Conservation (phyloP, 1,140 invertebrate species). For the Lepidurus apus region DNA sequence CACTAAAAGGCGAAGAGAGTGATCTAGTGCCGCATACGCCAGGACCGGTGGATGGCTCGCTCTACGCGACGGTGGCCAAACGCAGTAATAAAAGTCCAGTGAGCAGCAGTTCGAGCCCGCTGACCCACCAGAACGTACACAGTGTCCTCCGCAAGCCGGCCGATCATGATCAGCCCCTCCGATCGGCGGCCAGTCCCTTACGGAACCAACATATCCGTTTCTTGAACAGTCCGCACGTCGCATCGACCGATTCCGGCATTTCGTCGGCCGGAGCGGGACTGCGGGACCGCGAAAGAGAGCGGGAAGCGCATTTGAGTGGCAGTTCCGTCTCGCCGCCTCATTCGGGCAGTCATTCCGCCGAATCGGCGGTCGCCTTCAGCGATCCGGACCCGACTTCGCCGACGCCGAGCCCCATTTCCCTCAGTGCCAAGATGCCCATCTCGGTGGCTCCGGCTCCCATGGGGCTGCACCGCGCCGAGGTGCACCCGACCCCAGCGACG, state of each 20-base stretch:
- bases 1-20: not conserved
- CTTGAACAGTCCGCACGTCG: constrained; percentile 58
- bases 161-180: constrained; percentile 33
- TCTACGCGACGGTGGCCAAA: constrained; percentile 74
- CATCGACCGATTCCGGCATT: constrained; percentile 78
- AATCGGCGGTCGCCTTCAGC: constrained; percentile 31
- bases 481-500: constrained; percentile 34
- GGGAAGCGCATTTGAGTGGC: constrained; percentile 34
- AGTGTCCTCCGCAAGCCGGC: constrained; percentile 29
- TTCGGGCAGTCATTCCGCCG: constrained; percentile 33
- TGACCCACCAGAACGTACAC: not conserved
- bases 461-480: constrained; percentile 27
- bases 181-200: constrained; percentile 36
- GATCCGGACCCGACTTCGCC: constrained; percentile 29
- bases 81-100: constrained; percentile 34
- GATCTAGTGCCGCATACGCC: constrained; percentile 53
- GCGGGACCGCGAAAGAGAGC: constrained; percentile 34
- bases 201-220: constrained; percentile 30
- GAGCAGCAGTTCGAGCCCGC: not conserved
- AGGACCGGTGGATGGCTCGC: constrained; percentile 78
- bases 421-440: constrained; percentile 27
- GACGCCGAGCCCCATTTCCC: not conserved
- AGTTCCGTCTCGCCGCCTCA: constrained; percentile 34
- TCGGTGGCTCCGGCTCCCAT: constrained; percentile 26
- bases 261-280: constrained; percentile 52